Base-by-base conservation (phyloP, 2,888 invertebrate genomes). In the Napeogenes inachia region DNA sequence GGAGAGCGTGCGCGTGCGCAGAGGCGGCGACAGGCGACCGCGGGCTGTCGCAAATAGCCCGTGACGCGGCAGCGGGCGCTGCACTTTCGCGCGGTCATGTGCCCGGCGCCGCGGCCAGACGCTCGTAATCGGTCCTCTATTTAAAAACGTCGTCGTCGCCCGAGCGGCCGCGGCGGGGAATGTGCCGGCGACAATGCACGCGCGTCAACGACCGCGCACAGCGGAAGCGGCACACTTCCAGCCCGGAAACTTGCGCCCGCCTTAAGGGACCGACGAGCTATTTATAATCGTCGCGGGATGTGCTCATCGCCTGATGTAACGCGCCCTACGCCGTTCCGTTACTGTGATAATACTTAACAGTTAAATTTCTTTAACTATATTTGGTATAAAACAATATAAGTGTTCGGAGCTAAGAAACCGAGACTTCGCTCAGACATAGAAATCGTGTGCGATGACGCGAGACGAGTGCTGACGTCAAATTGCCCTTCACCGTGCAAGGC, bases 191-290 rank as follows among this genome's bases (percentile, higher is more conserved):
- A 85, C 85, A 85, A 82, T 82, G 84, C 83, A 78, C 77, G 79
- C 79, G 83, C 85, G 89, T 88, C 89, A 89, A 88, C 85, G 89
- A 89, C 89, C 89, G 87, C 84, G 78, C 80, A 80, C 84, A 80
- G 80, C 89, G 89, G 89, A 89, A 90, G 85, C 88, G 87, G 81
- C 87, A 86, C 85, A 89, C 89, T 89, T 89, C 89, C 89, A 89
- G 87, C 87, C 89, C 89, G 89, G 89, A 90, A 90, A 87, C 82
- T 80, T 80, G 81, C 84, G 82, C 87, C 81, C 82, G 88, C 84
- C 88, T 89, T 87, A 87, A 89, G 88, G 89, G 89, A 88, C 83
- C 80, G 82, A 62, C 76, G 70, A 60, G 75, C 83, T 89, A 89
- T 88, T 88, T 85, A 87, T 89, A 89, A 79, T 76, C 77, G 70